A percentile compares a stretch with the other conserved stretches of the same genome.
phyloP scores from a whole-genome alignment of 1,140 invertebrate genomes.

The Ips nitidus region DNA sequence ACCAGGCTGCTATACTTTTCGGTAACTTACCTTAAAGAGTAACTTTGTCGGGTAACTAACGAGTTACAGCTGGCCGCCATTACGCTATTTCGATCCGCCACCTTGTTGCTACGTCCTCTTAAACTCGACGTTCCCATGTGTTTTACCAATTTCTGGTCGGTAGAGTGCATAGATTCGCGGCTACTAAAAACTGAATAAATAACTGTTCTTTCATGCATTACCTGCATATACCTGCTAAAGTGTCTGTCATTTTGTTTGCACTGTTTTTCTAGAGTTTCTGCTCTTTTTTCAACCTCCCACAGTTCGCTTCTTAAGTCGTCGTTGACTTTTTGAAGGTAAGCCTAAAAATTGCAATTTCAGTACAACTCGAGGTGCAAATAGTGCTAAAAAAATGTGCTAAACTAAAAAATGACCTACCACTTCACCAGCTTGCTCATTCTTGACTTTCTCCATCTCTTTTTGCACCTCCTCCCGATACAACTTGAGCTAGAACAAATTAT shows the following conservation, averaged over 20 bases:
- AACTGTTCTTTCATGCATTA: too few relatives aligned
- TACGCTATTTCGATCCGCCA: constrained; percentile 24
- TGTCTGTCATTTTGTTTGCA: too few relatives aligned
- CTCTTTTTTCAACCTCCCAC: constrained; percentile 17
- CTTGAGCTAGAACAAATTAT: constrained; percentile 47
- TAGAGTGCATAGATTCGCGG: not conserved
- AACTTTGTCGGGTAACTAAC: not conserved
- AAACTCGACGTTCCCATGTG: constrained; percentile 1
- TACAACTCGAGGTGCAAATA: not conserved
- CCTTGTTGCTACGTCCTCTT: constrained; percentile 29
- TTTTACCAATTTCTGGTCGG: not conserved
- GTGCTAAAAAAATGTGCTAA: too few relatives aligned
- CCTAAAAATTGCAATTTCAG: constrained; percentile 16
- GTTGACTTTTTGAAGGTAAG: constrained; percentile 32
- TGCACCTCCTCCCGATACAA: constrained; percentile 54
- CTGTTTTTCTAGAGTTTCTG: not conserved
- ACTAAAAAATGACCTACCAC: constrained; percentile 6
- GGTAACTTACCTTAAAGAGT: not conserved
- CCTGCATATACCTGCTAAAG: too few relatives aligned
- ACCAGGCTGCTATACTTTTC: too few relatives aligned
- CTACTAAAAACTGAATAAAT: too few relatives aligned
- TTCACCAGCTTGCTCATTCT: constrained; percentile 31
- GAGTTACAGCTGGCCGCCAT: constrained; percentile 4
- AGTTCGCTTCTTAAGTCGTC: constrained; percentile 36
- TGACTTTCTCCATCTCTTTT: constrained; percentile 52